Conservation (phyloP, 2,113 vertebrate species). For the Hydrolagus affinis region DNA sequence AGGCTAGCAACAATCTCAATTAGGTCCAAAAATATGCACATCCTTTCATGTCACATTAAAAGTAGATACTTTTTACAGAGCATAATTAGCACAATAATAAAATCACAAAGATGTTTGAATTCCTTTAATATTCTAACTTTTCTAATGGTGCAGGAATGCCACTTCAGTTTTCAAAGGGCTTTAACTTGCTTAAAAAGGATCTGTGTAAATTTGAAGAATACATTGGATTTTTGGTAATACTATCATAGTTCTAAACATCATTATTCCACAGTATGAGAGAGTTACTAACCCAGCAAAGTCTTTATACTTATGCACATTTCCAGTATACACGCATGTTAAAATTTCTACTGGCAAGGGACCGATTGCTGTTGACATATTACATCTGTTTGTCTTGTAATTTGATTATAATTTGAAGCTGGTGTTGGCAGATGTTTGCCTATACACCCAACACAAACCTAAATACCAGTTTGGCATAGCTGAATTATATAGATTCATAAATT, state of each 20-base stretch:
- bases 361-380: background rate
- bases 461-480: slow-evolving; percentile 13
- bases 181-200: background rate
- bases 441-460: background rate
- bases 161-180: background rate
- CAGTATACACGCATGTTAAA: background rate
- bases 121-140: background rate
- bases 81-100: background rate
- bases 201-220: background rate
- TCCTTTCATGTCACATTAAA: background rate
- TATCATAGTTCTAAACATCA: background rate
- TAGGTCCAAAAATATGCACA: background rate
- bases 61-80: background rate
- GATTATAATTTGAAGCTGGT: slow-evolving; percentile 10
- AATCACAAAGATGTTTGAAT: background rate
- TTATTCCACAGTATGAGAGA: slow-evolving; percentile 5
- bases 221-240: background rate
- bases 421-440: slow-evolving; percentile 5
- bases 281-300: background rate
- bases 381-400: slow-evolving; percentile 6
- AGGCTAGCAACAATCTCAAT: background rate
- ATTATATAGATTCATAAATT: too few species aligned
- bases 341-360: too few species aligned
- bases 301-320: background rate
- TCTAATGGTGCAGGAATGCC: background rate